Base-by-base conservation (phyloP, 2,113 vertebrate species). In the Garra rufa region DNA sequence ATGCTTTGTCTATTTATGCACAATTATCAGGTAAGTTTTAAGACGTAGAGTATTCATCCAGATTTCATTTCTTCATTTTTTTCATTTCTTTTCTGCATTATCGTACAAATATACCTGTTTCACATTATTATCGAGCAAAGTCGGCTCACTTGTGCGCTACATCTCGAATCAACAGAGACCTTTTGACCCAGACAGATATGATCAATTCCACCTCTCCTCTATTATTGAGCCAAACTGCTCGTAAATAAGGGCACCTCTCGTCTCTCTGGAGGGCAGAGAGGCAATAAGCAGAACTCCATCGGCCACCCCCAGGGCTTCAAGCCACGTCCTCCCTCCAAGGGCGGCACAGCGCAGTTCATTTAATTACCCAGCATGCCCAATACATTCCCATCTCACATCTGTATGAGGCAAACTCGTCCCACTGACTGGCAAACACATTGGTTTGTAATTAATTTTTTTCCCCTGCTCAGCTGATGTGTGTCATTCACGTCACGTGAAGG, bases 401-500 rank as follows among this genome's bases (percentile, higher is more conserved):
- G 85, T 83, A 86, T 83, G 67, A 70, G 67, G 70, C 55, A 73
- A 84, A 85, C 87, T 82, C 43, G 46, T 76, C 7, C 15, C 77
- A 85, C 82, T 85, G 78, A 19, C 86, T 76, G 85, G 76, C 28
- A 34, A 84, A 85, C 82, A 73, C 46, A 2, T 57, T 55, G 46
- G 83, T 75, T 86, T 75, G 78, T 76, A 79, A 88, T 88, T 84
- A 86, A 84, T 86, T 84, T 88, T 86, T 88, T 86, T 88, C 46
- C 63, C 67, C 70, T 73, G 63, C 78, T 88, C 67, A 74, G 84
- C 75, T 55, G 73, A 84, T 83, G 63, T 83, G 73, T 86, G 71
- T 69, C 84, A 88, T 78, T 86, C 85, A 75, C 8, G 30, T 77
- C 69, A 30, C 46, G 44, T 81, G 21, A 69, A 55, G 76, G 82